phyloP scores from a whole-genome alignment of 1,140 invertebrate species.

The Campoletis sonorensis region DNA sequence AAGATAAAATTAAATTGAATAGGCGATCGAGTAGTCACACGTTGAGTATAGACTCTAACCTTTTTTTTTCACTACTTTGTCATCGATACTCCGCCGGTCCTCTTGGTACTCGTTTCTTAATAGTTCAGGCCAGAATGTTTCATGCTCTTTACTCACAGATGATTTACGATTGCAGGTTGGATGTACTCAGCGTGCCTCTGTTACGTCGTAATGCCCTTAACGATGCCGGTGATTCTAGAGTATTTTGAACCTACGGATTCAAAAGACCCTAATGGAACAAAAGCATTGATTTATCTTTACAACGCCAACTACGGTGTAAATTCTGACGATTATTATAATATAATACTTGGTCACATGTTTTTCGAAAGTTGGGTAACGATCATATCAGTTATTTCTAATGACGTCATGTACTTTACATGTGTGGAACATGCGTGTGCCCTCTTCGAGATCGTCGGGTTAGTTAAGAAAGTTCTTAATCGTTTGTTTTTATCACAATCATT shows the following conservation, averaged over 20 bases:
- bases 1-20: too few relatives aligned
- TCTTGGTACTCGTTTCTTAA: too few relatives aligned
- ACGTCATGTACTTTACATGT: neutral
- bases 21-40: too few relatives aligned
- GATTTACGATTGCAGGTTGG: neutral
- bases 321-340: neutral
- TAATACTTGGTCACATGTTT: neutral
- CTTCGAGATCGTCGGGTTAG: neutral
- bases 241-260: neutral
- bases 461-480: neutral
- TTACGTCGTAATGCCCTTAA: neutral
- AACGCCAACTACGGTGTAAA: neutral
- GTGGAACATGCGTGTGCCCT: neutral
- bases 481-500: neutral
- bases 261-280: neutral
- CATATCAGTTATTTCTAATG: neutral
- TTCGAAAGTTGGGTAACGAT: neutral
- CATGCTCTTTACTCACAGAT: too few relatives aligned
- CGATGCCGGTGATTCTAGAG: neutral
- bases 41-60: too few relatives aligned
- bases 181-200: neutral
- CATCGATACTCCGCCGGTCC: too few relatives aligned
- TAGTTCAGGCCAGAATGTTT: too few relatives aligned
- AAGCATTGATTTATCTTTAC: neutral
- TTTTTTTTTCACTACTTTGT: too few relatives aligned